Evolutionary conservation across 2,113 vertebrate genomes (phyloP), one percentile per base, ranked within the genome.

Genomic region (Ictalurus punctatus): DNA sequence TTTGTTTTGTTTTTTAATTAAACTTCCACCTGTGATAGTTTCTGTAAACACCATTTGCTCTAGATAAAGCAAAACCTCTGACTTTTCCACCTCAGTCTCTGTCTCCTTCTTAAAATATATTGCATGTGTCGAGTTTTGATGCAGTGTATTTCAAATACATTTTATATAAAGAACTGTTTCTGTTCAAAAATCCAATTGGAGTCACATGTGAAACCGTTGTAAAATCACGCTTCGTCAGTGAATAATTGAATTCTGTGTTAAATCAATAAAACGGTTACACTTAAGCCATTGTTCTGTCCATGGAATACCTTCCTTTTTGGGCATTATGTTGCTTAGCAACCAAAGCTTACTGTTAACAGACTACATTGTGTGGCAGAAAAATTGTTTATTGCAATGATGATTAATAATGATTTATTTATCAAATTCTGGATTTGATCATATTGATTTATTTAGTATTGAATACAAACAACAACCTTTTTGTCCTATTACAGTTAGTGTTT

Each of bases 1-100:
- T 48, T 48, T 48, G 44, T 48, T 48, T 48, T 48, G 6, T 61
- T 82, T 37, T 21, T 82, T 34, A 23, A 58, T 83, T 83, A 61
- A 63, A 96, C 96, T 96, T 96, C 95, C 96, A 96, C 91, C 91
- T 92, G 96, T 97, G 96, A 96, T 97, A 96, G 97, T 96, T 97
- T 97, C 95, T 94, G 91, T 95, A 89, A 95, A 95, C 96, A 96
- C 96, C 94, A 96, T 96, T 97, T 96, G 95, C 96, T 95, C 95
- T 97, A 96, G 95, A 90, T 95, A 96, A 97, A 94, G 30, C 92
- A 86, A 92, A 92, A 92, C 88, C 90, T 94, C 78, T 44, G 65
- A 89, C 74, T 89, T 91, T 90, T 90, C 76, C 63, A 88, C 58
- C 40, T 37, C 73, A 59, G 88, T 52, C 79, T 14, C 58, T 6